Evolutionary conservation across 23 tunicate species (phyloP), one percentile per base, ranked within the genome.

Genomic region (Trididemnum nubilum): DNA sequence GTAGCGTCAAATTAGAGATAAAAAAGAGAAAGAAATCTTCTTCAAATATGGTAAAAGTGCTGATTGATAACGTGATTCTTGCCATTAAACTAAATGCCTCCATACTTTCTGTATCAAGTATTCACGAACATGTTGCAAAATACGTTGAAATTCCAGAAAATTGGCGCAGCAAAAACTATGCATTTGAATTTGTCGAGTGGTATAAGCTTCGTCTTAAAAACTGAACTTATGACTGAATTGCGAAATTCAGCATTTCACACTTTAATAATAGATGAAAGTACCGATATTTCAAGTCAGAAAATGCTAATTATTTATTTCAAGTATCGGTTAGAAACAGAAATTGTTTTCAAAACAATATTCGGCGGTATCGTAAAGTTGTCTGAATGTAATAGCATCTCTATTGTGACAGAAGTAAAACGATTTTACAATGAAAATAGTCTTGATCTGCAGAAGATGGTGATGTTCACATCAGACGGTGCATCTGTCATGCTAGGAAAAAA

Each of bases 351-450:
- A 70, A 70, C 76, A 33, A 35, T 70, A 35, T 70, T 70, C 44
- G 76, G 76, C n/a, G 76, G 44, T 38, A 70, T 70, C n/a, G 76
- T 70, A 33, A 33, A 70, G n/a, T 35, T 70, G 76, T 63, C n/a
- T n/a, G n/a, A n/a, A 63, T 63, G 69, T 63, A 63, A 63, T 63
- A 15, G 69, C 69, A 15, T 63, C 69, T 63, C 69, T 63, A 63
- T 63, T 63, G 69, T 63, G 69, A 23, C 24, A 63, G 69, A 24
- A 63, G 23, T 23, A 70, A 35, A 35, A 12, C 76, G 32, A 35
- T 70, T 70, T 38, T 70, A 70, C 76, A 9, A 33, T 35, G 24
- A 70, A 19, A 33, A 70, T 70, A 23, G 24, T 33, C 76, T 70
- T 33, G 76, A 70, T 35, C 19, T 70, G 76, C 76, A 70, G 76